Percentiles rank a stretch among this genome's conserved stretches.
Evolutionary conservation across 2,797 vertebrate species (phyloP).

Genomic region (Anabacerthia variegaticeps): DNA sequence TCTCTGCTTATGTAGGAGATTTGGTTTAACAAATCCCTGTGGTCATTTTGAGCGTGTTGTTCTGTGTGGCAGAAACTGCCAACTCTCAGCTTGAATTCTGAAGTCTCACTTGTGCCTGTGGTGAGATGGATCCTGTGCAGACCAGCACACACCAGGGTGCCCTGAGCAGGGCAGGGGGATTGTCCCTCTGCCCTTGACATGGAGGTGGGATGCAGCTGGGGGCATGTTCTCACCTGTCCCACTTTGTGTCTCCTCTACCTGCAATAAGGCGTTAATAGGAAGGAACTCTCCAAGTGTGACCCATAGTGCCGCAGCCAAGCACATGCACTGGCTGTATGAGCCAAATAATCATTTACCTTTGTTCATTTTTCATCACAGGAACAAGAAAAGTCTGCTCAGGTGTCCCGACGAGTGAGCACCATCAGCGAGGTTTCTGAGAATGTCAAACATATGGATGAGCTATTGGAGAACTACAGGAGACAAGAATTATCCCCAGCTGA

Average conservation of each 20-base stretch:
- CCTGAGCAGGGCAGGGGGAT: background rate
- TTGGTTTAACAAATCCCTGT: background rate
- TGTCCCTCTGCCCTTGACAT: background rate
- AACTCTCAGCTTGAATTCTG: background rate
- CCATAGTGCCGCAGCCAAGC: background rate
- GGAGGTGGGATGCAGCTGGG: background rate
- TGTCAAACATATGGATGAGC: constrained; percentile 73
- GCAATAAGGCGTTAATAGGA: background rate
- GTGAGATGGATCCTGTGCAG: background rate
- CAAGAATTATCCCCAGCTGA: constrained; percentile 45
- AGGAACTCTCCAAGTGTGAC: background rate
- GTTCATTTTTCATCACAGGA: constrained; percentile 74
- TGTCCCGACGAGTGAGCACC: constrained; percentile 73
- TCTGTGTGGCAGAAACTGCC: background rate
- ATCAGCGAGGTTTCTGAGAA: constrained; percentile 83
- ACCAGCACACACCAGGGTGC: background rate
- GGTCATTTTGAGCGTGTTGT: rapidly evolving
- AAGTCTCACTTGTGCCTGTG: background rate
- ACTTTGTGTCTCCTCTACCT: background rate
- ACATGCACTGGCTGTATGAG: rapidly evolving
- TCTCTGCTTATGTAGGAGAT: background rate
- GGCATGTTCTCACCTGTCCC: background rate
- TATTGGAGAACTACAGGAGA: constrained; percentile 69
- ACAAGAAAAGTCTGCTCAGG: constrained; percentile 85
- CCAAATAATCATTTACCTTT: background rate